Evolutionary conservation across 2,797 vertebrate species (phyloP).

Genomic region (Parauchenoglanis ngamensis): DNA sequence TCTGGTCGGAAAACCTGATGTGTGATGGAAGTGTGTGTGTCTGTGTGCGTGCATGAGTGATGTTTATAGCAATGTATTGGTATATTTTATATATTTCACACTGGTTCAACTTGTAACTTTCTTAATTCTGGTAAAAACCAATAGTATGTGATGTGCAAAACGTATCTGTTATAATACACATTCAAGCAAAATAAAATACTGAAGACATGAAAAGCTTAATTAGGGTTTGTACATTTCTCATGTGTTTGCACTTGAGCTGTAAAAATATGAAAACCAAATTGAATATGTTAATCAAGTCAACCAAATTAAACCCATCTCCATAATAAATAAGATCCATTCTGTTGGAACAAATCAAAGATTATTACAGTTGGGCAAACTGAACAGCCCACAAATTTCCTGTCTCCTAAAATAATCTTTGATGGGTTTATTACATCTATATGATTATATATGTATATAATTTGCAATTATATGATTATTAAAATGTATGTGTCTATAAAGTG

Average conservation of each 20-base stretch:
- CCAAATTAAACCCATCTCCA: constrained; percentile 24
- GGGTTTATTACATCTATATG: not conserved
- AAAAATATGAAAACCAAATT: constrained; percentile 20
- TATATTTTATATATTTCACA: not conserved
- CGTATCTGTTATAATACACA: not conserved
- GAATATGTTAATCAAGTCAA: constrained; percentile 31
- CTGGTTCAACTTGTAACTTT: not conserved
- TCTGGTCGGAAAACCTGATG: not conserved
- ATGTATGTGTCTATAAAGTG: not conserved
- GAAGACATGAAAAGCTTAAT: constrained; percentile 13
- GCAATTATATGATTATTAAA: not conserved
- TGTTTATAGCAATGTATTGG: too few species aligned
- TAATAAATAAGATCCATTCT: constrained; percentile 24
- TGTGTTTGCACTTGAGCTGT: constrained; percentile 6
- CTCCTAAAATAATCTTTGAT: not conserved
- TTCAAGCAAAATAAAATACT: not conserved
- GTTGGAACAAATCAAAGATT: constrained; percentile 16
- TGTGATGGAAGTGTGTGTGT: not conserved
- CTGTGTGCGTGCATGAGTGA: not conserved
- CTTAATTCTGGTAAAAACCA: not conserved
- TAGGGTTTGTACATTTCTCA: constrained; percentile 12
- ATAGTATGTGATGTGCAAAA: not conserved
- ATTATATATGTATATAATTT: not conserved
- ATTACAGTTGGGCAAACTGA: constrained; percentile 11
- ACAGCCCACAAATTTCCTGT: not conserved